Evolutionary conservation across 1,140 invertebrate species (phyloP), one percentile per base, ranked within the genome.

Genomic region (Plectrocnemia conspersa): DNA sequence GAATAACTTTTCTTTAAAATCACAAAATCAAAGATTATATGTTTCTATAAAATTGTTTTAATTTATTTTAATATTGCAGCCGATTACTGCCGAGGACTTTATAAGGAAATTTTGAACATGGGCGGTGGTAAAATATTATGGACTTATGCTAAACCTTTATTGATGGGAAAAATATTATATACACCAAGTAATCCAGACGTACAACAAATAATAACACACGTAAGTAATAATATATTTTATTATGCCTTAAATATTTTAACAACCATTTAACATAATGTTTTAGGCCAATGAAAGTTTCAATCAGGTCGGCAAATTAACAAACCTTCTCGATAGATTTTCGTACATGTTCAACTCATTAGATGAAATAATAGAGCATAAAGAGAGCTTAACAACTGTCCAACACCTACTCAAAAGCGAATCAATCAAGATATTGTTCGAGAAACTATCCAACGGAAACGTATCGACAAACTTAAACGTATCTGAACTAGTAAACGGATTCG

Each of bases 61-160:
- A 36, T 19, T 53, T 10, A 16, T 33, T 7, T 47, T 24, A 38
- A 49, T 24, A 22, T 45, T 50, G 64, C 59, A 83, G 81, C 78
- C 3, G 76, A 81, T 6, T 83, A 79, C 64, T 84, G 82, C 55
- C 77, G 76, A 16, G 71, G 78, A 1, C 68, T 81, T 1, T 83
- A 84, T 56, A 72, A 77, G 54, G 77, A 79, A 55, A 67, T 85
- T 1, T 67, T 78, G 0, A 70, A 64, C 2, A 77, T 81, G 60
- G 74, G 74, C 9, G 80, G 77, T 10, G 82, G 82, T 1, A 84
- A 84, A 62, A 80, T 85, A 11, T 69, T 83, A 15, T 84, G 82
- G 82, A 81, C 77, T 7, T 81, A 80, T 52, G 71, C 82, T 3
- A 84, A 84, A 58, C 82, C 82, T 0, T 68, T 84, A 9, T 66